phyloP scores from a whole-genome alignment of 2,888 invertebrate genomes.

The Eupithecia insigniata region DNA sequence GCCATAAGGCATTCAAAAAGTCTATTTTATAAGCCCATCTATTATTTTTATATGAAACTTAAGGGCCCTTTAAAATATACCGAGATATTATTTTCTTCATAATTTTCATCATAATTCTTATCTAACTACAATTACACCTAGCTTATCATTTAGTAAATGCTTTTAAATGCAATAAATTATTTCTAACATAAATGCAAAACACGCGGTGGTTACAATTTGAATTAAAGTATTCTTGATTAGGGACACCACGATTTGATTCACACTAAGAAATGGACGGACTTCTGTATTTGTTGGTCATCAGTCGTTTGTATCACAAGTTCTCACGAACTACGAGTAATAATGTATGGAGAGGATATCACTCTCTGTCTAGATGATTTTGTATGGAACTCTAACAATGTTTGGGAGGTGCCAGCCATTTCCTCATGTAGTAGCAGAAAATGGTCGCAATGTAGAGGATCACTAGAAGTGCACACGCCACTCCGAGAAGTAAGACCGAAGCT shows the following conservation, averaged over 20 bases:
- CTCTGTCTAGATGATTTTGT: constrained; percentile 28
- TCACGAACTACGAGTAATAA: constrained; percentile 45
- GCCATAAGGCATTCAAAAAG: neutral
- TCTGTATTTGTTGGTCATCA: constrained; percentile 63
- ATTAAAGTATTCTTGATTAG: constrained; percentile 52
- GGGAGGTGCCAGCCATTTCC: constrained; percentile 94
- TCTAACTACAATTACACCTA: constrained; percentile 45
- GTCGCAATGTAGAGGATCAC: constrained; percentile 95
- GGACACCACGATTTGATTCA: constrained; percentile 57
- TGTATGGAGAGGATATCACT: constrained; percentile 36
- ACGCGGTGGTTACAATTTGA: constrained; percentile 77
- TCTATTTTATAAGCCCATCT: constrained; percentile 12
- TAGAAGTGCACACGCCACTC: constrained; percentile 95
- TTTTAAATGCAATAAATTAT: constrained; percentile 78
- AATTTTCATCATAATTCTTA: constrained; percentile 38
- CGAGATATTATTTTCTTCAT: neutral
- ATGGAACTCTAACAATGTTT: constrained; percentile 86
- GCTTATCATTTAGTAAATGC: constrained; percentile 66
- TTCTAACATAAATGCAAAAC: constrained; percentile 73
- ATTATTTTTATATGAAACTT: neutral
- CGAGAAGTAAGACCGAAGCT: constrained; percentile 94
- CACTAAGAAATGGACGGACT: constrained; percentile 60
- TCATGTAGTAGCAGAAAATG: constrained; percentile 96
- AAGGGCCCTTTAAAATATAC: neutral
- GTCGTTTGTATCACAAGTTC: constrained; percentile 79